Conservation (phyloP, 2,797 vertebrate species). For the Tauraco hartlaubi region DNA sequence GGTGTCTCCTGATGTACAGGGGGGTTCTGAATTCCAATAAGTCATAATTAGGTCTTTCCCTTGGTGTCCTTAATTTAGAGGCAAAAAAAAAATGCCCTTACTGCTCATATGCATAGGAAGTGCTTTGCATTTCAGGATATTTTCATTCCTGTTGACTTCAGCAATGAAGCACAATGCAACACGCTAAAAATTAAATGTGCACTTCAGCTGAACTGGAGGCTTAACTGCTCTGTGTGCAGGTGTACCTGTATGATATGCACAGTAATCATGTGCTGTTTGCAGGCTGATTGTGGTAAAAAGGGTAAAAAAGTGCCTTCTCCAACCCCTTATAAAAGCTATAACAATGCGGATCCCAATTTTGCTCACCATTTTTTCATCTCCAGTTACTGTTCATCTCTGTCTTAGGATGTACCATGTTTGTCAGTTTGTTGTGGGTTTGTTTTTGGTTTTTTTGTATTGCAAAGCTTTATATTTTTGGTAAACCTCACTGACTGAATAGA, state of each 20-base stretch:
- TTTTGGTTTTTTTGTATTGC: background rate
- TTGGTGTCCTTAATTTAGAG: background rate
- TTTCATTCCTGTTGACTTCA: background rate
- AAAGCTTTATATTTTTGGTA: background rate
- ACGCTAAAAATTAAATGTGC: background rate
- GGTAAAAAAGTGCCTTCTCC: background rate
- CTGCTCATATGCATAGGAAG: background rate
- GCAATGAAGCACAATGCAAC: background rate
- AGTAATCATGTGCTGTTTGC: background rate
- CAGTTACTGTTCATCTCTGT: background rate
- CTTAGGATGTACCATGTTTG: background rate
- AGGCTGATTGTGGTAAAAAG: background rate
- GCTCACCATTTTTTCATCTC: background rate
- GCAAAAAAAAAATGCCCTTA: background rate
- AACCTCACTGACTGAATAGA: background rate
- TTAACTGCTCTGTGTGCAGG: background rate
- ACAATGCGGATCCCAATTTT: background rate
- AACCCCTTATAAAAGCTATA: background rate
- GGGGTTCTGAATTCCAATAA: background rate
- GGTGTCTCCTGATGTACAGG: background rate
- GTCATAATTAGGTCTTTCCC: background rate
- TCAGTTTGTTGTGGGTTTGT: accelerated
- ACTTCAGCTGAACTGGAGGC: background rate
- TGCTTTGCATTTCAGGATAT: background rate
- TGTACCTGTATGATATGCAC: background rate